Conservation (phyloP, 2,113 vertebrate species). For the Odocoileus virginianus region DNA sequence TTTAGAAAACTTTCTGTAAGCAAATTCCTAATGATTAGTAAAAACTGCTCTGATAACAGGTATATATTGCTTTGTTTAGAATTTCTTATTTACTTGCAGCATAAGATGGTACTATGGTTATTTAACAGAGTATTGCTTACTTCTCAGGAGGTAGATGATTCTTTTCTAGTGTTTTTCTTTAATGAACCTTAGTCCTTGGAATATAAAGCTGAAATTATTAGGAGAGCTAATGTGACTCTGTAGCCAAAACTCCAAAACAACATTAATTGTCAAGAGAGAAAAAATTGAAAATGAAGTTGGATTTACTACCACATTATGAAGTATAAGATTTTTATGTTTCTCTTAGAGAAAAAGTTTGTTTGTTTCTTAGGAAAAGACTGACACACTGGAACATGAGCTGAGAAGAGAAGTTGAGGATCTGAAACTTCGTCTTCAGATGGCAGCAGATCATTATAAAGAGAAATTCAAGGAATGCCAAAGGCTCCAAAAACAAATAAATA, state of each 20-base stretch:
- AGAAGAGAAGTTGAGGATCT: constrained; percentile 98
- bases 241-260: constrained; percentile 11
- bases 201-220: constrained; percentile 38
- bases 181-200: constrained; percentile 3
- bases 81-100: constrained; percentile 23
- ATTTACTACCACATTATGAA: constrained; percentile 2
- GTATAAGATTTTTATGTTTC: neutral
- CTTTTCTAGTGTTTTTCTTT: neutral
- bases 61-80: constrained; percentile 15
- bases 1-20: neutral
- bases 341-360: neutral
- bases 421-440: constrained; percentile 97
- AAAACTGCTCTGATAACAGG: neutral
- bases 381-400: constrained; percentile 88
- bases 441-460: constrained; percentile 98
- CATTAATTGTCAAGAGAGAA: neutral
- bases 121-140: constrained; percentile 19
- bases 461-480: constrained; percentile 98
- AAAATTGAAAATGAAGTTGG: neutral
- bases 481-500: constrained; percentile 94
- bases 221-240: neutral
- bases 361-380: constrained; percentile 78
- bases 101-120: constrained; percentile 7
- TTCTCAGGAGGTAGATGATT: neutral
- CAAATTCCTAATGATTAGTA: constrained; percentile 17